phyloP scores from a whole-genome alignment of 2,113 vertebrate genomes.

The Siphamia tubifer region DNA sequence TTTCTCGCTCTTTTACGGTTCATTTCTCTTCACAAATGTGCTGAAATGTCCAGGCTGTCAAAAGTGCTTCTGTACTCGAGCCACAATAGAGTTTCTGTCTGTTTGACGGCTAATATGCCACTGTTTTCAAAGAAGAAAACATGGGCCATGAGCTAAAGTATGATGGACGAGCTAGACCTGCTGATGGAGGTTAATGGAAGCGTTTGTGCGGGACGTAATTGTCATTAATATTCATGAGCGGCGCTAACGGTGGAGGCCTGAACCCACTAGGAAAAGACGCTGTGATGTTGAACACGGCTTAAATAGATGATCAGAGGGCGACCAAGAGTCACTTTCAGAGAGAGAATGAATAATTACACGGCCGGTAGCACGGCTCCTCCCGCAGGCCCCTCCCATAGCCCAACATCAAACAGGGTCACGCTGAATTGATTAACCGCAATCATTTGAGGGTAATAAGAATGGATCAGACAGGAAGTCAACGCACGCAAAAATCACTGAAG shows the following conservation, averaged over 20 bases:
- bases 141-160: slow-evolving; percentile 1
- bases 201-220: slow-evolving; percentile 64
- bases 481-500: slow-evolving; percentile 14
- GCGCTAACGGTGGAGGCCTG: slow-evolving; percentile 54
- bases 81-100: slow-evolving; percentile 6
- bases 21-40: background rate
- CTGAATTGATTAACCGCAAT: slow-evolving; percentile 67
- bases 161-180: slow-evolving; percentile 55
- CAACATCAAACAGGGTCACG: slow-evolving; percentile 63
- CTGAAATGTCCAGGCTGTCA: background rate
- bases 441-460: slow-evolving; percentile 61
- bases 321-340: slow-evolving; percentile 44
- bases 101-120: slow-evolving; percentile 42
- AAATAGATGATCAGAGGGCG: slow-evolving; percentile 60
- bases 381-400: no score
- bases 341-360: slow-evolving; percentile 67
- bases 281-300: slow-evolving; percentile 66
- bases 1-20: background rate
- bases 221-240: slow-evolving; percentile 75
- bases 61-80: background rate
- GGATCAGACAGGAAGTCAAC: slow-evolving; percentile 53
- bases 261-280: slow-evolving; percentile 40
- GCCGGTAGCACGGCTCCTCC: slow-evolving; percentile 45
- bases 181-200: slow-evolving; percentile 76
- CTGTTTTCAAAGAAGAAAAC: slow-evolving; percentile 23